Evolutionary conservation across 2,888 invertebrate species (phyloP), one percentile per base, ranked within the genome.

Genomic region (Pollenia angustigena): DNA sequence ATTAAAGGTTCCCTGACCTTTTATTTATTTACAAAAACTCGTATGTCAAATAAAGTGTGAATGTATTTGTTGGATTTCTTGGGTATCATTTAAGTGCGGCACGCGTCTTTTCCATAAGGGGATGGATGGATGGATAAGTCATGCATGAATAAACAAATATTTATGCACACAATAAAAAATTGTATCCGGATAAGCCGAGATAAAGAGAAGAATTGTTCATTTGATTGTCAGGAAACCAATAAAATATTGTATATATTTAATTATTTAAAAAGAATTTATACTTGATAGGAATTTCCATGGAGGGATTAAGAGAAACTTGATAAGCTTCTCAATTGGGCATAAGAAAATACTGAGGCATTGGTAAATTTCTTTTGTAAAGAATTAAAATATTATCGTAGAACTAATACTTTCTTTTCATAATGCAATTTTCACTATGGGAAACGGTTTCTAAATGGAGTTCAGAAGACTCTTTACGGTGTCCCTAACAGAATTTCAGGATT

Each of bases 1-100:
- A 80, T 64, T 72, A 56, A 62, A 81, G 76, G 82, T 69, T 82
- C 52, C 18, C n/a, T 46, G 62, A 82, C 82, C 69, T 69, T 60
- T 76, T 42, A 32, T 60, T 76, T 42, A 32, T 32, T 32, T 6
- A 32, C 32, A 32, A 32, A 32, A 32, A 32, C 32, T 6, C 32
- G 32, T 32, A 32, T 32, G 32, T 32, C 11, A 2, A 12, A 40
- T 60, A 60, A 9, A 40, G 14, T n/a, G 9, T 60, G 14, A 14
- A 9, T 46, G 18, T 42, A 8, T 18, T 14, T 56, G 68, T 56
- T 32, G 44, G 42, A 56, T 8, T 68, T 16, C 69, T 32, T 69
- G n/a, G 0, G 16, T 64, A 56, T 18, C 10, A 56, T 46, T 66
- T 42, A 50, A 66, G 56, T 71, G 69, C 60, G 82, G 56, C 82